Conservation (phyloP, 2,113 vertebrate genomes). For the Mormyrus iriodes region DNA sequence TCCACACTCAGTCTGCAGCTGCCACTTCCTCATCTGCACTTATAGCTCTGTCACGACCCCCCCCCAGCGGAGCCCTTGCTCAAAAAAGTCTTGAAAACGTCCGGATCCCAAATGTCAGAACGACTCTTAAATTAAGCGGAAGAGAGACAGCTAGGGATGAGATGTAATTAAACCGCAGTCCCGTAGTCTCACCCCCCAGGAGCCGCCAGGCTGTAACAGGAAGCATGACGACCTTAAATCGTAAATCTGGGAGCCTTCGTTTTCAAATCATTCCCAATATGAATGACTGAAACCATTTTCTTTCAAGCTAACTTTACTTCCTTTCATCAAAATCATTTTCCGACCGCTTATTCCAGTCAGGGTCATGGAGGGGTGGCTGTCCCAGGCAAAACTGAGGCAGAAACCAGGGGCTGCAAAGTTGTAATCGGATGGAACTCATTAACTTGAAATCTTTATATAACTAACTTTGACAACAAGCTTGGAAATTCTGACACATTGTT, state of each 20-base stretch:
- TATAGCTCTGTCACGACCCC: not conserved
- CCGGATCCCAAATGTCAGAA: not conserved
- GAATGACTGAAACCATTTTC: not conserved
- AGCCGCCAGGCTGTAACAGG: not conserved
- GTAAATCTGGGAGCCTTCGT: not conserved
- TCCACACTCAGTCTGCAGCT: conserved; percentile 29
- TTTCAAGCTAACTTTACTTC: not conserved
- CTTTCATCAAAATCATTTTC: not conserved
- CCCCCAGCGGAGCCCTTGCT: not conserved
- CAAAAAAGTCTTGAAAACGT: not conserved
- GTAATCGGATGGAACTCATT: not conserved
- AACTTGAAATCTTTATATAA: not conserved
- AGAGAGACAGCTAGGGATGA: not conserved
- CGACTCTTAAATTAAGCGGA: not conserved
- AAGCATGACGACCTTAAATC: not conserved
- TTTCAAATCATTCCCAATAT: not conserved
- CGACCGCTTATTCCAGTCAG: not conserved
- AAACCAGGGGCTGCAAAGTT: not conserved
- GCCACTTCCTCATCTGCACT: not conserved
- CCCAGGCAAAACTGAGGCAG: not conserved
- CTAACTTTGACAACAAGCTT: not conserved
- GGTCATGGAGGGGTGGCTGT: not conserved
- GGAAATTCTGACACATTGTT: not conserved
- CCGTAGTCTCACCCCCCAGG: not conserved
- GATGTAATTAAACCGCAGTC: not conserved